These are phyloP conservation scores for Percopsis transmontana DNA, from an alignment of 2,113 vertebrate genomes.

Conservation along the genomic window DNA sequence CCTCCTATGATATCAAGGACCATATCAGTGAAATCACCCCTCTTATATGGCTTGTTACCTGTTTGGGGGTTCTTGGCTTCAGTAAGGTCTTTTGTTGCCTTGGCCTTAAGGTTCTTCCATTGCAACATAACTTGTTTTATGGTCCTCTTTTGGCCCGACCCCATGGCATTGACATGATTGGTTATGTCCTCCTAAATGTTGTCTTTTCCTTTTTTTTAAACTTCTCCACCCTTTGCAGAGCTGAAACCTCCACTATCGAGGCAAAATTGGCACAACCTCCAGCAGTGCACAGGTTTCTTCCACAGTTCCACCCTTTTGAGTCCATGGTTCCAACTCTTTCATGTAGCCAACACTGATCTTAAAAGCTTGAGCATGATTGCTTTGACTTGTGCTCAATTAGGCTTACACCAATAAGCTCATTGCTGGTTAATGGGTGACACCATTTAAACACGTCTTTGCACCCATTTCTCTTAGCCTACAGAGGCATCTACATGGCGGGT, in stretches of 20 bases:
- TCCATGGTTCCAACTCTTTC: neutral
- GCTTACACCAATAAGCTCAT: neutral
- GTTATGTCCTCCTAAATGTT: neutral
- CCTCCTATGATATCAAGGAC: slow-evolving; percentile 18
- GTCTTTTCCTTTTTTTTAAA: neutral
- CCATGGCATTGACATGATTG: neutral
- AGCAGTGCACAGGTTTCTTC: neutral
- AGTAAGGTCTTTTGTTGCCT: slow-evolving; percentile 4
- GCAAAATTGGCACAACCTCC: neutral
- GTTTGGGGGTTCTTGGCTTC: slow-evolving; percentile 4
- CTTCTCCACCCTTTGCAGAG: neutral
- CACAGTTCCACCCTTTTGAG: neutral
- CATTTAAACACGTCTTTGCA: neutral
- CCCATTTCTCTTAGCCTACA: neutral
- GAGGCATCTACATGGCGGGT: neutral
- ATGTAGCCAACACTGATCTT: neutral
- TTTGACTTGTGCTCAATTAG: neutral
- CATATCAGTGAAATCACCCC: slow-evolving; percentile 22
- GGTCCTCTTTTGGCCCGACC: neutral
- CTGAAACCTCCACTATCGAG: neutral
- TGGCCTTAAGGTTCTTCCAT: neutral
- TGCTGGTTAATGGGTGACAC: neutral
- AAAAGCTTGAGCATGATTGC: neutral
- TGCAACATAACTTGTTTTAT: neutral
- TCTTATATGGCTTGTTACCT: slow-evolving; percentile 13